These are phyloP conservation scores for Etia nguti DNA, from an alignment of 2,113 vertebrate species.

Conservation along the genomic window DNA sequence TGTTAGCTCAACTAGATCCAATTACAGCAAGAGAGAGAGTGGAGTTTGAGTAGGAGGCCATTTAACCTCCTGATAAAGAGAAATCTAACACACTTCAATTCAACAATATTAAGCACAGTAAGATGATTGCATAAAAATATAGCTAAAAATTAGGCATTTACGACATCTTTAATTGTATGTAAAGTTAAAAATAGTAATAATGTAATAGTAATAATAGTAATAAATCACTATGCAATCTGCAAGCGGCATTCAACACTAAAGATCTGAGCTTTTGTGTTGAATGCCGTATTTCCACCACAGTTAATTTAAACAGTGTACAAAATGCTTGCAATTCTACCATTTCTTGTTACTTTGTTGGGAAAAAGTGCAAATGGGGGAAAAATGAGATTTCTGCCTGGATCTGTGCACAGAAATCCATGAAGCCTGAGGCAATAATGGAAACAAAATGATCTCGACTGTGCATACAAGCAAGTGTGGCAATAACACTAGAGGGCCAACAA, in stretches of 20 bases:
- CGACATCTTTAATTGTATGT: background rate
- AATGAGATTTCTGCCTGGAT: background rate
- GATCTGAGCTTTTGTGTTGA: background rate
- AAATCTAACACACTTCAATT: slow-evolving; percentile 15
- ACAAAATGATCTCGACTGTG: background rate
- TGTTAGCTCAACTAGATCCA: slow-evolving; percentile 64
- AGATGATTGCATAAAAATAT: background rate
- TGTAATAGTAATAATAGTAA: background rate
- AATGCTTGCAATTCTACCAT: background rate
- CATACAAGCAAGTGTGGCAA: background rate
- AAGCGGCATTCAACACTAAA: background rate
- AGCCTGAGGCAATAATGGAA: background rate
- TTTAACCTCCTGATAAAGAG: slow-evolving; percentile 45
- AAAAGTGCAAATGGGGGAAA: background rate
- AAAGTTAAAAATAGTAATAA: background rate
- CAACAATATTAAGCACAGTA: background rate
- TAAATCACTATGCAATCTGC: background rate
- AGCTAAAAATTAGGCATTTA: background rate
- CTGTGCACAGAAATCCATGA: background rate
- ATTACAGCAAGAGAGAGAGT: slow-evolving; percentile 45
- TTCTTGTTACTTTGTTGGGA: background rate
- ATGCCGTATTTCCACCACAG: too few relatives aligned
- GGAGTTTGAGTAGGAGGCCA: slow-evolving; percentile 37
- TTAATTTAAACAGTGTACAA: background rate
- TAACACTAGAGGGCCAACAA: background rate